phyloP scores from a whole-genome alignment of 2,797 vertebrate genomes.

The Picus viridis region DNA sequence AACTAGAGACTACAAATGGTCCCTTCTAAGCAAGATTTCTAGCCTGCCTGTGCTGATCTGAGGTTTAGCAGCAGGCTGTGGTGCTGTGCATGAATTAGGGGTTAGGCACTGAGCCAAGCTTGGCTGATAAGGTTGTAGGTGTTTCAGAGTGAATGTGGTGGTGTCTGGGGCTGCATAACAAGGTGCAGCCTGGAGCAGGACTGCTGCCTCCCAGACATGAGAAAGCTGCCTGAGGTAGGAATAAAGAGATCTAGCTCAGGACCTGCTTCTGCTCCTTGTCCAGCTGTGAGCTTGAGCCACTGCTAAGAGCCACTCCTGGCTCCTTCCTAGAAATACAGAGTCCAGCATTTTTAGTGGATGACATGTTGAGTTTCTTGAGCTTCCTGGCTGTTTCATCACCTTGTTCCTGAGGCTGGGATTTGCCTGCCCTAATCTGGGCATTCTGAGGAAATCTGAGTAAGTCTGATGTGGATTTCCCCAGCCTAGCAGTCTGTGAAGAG shows the following conservation, averaged over 20 bases:
- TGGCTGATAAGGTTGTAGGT: background rate
- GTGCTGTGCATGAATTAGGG: background rate
- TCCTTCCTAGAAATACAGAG: background rate
- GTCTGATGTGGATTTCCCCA: background rate
- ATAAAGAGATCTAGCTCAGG: background rate
- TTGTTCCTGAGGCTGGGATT: background rate
- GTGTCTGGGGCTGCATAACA: background rate
- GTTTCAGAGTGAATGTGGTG: background rate
- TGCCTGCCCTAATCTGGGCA: background rate
- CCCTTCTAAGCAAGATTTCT: background rate
- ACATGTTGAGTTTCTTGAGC: background rate
- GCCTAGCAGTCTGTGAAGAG: background rate
- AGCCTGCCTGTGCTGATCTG: background rate
- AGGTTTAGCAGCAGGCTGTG: background rate
- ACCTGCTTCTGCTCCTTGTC: background rate
- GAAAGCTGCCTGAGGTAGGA: background rate
- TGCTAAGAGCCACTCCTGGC: background rate
- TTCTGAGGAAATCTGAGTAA: constrained; percentile 16
- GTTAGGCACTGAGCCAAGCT: background rate
- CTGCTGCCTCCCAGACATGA: background rate
- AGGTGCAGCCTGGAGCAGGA: background rate
- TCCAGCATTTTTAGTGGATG: background rate
- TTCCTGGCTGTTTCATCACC: background rate
- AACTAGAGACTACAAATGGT: background rate
- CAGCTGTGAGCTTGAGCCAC: background rate